These are phyloP conservation scores for Cosmia pyralina DNA, from an alignment of 2,888 invertebrate genomes.

Conservation along the genomic window DNA sequence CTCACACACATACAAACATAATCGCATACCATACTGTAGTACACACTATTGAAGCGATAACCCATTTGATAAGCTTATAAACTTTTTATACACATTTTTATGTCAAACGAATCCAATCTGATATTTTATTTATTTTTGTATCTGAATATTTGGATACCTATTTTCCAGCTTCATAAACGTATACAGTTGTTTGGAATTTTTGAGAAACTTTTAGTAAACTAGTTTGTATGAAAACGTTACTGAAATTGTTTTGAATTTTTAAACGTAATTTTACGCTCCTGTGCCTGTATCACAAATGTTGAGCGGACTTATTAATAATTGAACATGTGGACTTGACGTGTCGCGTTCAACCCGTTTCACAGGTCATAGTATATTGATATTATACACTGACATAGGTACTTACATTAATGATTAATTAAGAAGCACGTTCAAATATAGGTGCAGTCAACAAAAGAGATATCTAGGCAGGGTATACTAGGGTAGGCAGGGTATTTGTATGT, in stretches of 20 bases:
- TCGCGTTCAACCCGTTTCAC: constrained; percentile 1
- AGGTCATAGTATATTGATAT: constrained; percentile 1
- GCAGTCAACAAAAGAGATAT: too few species aligned
- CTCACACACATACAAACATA: constrained; percentile 1
- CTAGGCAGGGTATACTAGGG: too few species aligned
- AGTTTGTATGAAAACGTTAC: constrained; percentile 39
- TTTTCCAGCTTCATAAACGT: constrained; percentile 18
- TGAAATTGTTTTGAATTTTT: constrained; percentile 54
- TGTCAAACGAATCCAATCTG: constrained; percentile 41
- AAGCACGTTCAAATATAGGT: too few species aligned
- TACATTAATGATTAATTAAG: background rate
- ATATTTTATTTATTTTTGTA: constrained; percentile 54
- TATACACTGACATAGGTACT: background rate
- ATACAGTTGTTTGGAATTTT: constrained; percentile 11
- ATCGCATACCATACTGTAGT: constrained; percentile 9
- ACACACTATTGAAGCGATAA: constrained; percentile 30
- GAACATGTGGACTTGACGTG: constrained; percentile 23
- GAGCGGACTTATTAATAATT: constrained; percentile 43
- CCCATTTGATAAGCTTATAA: constrained; percentile 38
- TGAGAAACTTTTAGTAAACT: constrained; percentile 36
- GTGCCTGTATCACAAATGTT: constrained; percentile 4
- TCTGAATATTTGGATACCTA: constrained; percentile 35
- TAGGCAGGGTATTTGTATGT: too few species aligned
- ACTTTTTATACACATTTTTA: constrained; percentile 34
- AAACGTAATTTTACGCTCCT: constrained; percentile 42